Base-by-base conservation (phyloP, 2,888 invertebrate species). In the Cerastis rubricosa region DNA sequence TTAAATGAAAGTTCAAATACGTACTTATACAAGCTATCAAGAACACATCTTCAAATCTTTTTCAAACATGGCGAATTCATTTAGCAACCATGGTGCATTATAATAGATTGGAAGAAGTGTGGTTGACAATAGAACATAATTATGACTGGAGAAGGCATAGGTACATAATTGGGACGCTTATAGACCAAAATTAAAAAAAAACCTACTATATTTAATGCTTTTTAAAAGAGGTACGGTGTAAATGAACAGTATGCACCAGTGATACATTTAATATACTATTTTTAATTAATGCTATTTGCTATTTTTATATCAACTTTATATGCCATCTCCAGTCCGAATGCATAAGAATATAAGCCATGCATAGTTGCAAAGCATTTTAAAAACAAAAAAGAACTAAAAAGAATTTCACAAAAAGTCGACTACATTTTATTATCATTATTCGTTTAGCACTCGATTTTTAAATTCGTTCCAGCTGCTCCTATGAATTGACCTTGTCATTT, bases 381-480 rank as follows among this genome's bases (percentile, higher is more conserved):
- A 29, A 70, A 25, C 4, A 8, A 51, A 67, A 40, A 14, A 14
- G 73, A 12, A 47, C 54, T 35, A 45, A 59, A 71, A 8, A 66
- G 7, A 49, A 65, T n/a, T 25, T 72, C 40, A 77, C 75, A 73
- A 83, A 78, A 51, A 77, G 64, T 88, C 73, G 19, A 72, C 89
- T 88, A 88, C 79, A 77, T 82, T 79, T 88, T 89, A 90, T 87
- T 85, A 89, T 88, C 83, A 85, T 87, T 87, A 87, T 89, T 84
- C 84, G 86, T 88, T 90, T 89, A 92, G 90, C 92, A 92, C 92
- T 83, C 91, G 83, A 85, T 66, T 83, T 85, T 85, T 93, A 93
- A 93, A 93, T 93, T 93, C 93, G 93, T 90, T 90, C 87, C 89
- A 86, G 82, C 83, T 74, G 78, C 83, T 76, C 74, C 76, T 67